These are phyloP conservation scores for Venturia canescens DNA, from an alignment of 1,140 invertebrate genomes.

Conservation along the genomic window DNA sequence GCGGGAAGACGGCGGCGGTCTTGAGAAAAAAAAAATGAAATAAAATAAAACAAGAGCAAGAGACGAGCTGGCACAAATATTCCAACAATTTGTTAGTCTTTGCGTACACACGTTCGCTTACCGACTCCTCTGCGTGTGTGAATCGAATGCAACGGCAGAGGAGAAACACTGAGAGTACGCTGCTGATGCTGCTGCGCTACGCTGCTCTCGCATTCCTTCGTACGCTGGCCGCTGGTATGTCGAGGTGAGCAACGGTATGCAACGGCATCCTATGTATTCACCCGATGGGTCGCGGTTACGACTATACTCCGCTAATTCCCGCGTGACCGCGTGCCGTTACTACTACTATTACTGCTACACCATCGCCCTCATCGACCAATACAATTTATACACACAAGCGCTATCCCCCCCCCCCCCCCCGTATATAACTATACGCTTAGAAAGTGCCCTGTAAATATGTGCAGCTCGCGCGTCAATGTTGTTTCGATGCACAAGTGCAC, in stretches of 20 bases:
- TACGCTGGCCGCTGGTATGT: conserved; percentile 70
- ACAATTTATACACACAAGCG: too few relatives aligned
- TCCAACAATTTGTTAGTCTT: not conserved
- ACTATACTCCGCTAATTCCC: conserved; percentile 69
- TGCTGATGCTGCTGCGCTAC: too few relatives aligned
- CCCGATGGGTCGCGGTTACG: conserved; percentile 73
- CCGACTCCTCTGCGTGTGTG: not conserved
- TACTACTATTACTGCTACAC: conserved; percentile 8
- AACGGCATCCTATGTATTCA: conserved; percentile 74
- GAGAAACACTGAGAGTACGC: too few relatives aligned
- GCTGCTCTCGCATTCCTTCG: conserved; percentile 65
- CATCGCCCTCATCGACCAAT: not conserved
- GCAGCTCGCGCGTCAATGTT: not conserved
- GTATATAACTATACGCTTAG: too few relatives aligned
- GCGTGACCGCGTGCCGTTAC: conserved; percentile 60
- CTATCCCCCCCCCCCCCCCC: too few relatives aligned
- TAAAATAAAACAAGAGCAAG: not conserved
- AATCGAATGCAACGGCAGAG: conserved; percentile 25
- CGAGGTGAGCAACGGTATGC: conserved; percentile 72
- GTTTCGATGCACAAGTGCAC: too few relatives aligned
- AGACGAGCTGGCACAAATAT: not conserved
- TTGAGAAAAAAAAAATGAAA: not conserved
- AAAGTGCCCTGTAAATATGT: not conserved
- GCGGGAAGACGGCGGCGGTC: too few relatives aligned
- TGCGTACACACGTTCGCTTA: too few relatives aligned